Conservation (phyloP, 2,888 invertebrate genomes). For the Meta bourneti region DNA sequence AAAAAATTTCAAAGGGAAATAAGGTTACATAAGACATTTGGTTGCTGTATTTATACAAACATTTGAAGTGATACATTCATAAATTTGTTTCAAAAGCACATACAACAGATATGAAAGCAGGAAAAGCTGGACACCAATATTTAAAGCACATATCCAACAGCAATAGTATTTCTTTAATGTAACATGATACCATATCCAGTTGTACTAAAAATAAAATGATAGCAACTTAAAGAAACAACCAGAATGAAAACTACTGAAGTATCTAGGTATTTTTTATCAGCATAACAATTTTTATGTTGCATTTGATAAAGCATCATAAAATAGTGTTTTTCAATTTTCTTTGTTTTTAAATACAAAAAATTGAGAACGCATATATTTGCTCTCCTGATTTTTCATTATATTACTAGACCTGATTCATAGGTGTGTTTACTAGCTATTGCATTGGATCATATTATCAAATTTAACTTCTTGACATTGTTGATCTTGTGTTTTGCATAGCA, state of each 20-base stretch:
- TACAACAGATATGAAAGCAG: constrained; percentile 60
- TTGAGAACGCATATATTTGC: too few relatives aligned
- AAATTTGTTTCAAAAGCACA: constrained; percentile 47
- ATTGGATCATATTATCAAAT: too few relatives aligned
- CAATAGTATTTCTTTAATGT: constrained; percentile 38
- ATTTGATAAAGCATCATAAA: not conserved
- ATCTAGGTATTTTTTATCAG: not conserved
- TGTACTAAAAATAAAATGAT: constrained; percentile 10
- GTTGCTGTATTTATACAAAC: constrained; percentile 62
- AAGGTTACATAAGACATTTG: constrained; percentile 44
- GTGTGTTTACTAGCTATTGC: too few relatives aligned
- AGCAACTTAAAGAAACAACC: not conserved
- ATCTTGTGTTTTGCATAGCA: too few relatives aligned
- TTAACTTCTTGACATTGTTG: too few relatives aligned
- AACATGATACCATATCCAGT: not conserved
- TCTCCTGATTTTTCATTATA: too few relatives aligned
- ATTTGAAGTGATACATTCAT: constrained; percentile 60
- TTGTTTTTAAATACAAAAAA: too few relatives aligned
- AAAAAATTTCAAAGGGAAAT: constrained; percentile 26
- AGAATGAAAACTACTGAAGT: constrained; percentile 35
- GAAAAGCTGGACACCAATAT: constrained; percentile 44
- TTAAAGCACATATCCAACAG: constrained; percentile 46
- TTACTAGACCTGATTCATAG: too few relatives aligned
- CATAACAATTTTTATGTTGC: not conserved
- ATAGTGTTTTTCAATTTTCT: too few relatives aligned